Percentiles rank a stretch among this genome's conserved stretches.
Conservation (phyloP, 2,113 vertebrate genomes). For the Bubo scandiacus region DNA sequence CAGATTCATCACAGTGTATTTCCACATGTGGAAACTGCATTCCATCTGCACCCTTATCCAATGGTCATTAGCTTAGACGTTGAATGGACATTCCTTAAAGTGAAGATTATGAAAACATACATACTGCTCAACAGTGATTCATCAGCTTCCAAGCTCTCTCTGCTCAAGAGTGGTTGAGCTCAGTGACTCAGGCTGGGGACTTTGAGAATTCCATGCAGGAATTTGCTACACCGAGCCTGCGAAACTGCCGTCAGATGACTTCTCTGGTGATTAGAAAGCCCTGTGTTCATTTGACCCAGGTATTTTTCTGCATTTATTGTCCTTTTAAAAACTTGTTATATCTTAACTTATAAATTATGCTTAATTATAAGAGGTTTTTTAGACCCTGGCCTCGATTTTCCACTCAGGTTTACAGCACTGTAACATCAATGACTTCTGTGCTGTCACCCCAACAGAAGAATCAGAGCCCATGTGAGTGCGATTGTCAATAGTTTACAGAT, state of each 20-base stretch:
- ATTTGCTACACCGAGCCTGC: not conserved
- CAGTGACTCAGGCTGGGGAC: not conserved
- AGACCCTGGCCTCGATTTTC: not conserved
- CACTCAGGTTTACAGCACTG: not conserved
- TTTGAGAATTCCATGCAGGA: not conserved
- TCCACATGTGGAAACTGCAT: conserved; percentile 33
- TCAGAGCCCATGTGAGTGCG: not conserved
- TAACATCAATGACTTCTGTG: not conserved
- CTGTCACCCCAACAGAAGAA: not conserved
- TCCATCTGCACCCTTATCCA: conserved; percentile 50
- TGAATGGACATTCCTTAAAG: conserved; percentile 32
- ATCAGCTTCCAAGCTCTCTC: not conserved
- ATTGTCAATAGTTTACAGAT: not conserved
- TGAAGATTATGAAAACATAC: conserved; percentile 20
- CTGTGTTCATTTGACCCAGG: not conserved
- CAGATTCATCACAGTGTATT: not conserved
- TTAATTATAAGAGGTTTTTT: not conserved
- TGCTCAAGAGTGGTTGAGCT: not conserved
- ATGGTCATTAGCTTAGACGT: conserved; percentile 18
- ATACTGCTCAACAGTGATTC: not conserved
- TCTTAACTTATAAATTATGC: not conserved
- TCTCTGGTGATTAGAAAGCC: not conserved
- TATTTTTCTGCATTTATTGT: not conserved
- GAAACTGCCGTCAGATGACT: not conserved
- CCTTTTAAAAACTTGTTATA: not conserved